phyloP scores from a whole-genome alignment of 2,113 vertebrate species.

The Polyodon spathula region DNA sequence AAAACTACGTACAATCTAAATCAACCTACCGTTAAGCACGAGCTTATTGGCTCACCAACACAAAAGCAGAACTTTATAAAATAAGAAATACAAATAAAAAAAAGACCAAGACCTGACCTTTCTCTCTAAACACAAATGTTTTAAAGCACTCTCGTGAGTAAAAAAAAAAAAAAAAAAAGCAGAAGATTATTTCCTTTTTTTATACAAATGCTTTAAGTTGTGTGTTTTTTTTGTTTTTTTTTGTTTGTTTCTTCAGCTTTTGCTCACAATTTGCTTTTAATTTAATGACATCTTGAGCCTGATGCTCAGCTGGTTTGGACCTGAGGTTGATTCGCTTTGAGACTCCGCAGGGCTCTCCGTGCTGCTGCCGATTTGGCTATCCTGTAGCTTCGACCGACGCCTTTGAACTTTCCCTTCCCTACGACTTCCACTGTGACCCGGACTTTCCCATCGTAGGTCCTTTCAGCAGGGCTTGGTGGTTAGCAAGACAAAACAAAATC shows the following conservation, averaged over 20 bases:
- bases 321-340: slow-evolving; percentile 99
- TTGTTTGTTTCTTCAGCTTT: slow-evolving; percentile 36
- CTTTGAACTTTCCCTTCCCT: slow-evolving; percentile 97
- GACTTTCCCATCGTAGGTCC: slow-evolving; percentile 95
- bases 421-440: slow-evolving; percentile 97
- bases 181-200: slow-evolving; percentile 68
- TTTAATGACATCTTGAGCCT: neutral
- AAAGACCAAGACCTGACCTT: slow-evolving; percentile 59
- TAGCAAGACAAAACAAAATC: slow-evolving; percentile 10
- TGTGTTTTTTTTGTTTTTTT: slow-evolving; percentile 23
- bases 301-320: slow-evolving; percentile 80
- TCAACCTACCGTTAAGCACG: slow-evolving; percentile 55
- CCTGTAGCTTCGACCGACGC: slow-evolving; percentile 94
- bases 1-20: slow-evolving; percentile 50
- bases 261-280: slow-evolving; percentile 18
- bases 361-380: slow-evolving; percentile 97
- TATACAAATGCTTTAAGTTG: slow-evolving; percentile 34
- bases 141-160: slow-evolving; percentile 86
- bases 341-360: slow-evolving; percentile 89
- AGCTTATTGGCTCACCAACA: slow-evolving; percentile 60
- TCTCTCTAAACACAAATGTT: slow-evolving; percentile 61
- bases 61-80: slow-evolving; percentile 53
- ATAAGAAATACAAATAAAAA: slow-evolving; percentile 46
- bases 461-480: slow-evolving; percentile 81
- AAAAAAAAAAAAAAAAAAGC: slow-evolving; percentile 74